Evolutionary conservation across 1,140 invertebrate species (phyloP), one percentile per base, ranked within the genome.

Genomic region (Hyles vespertilio): DNA sequence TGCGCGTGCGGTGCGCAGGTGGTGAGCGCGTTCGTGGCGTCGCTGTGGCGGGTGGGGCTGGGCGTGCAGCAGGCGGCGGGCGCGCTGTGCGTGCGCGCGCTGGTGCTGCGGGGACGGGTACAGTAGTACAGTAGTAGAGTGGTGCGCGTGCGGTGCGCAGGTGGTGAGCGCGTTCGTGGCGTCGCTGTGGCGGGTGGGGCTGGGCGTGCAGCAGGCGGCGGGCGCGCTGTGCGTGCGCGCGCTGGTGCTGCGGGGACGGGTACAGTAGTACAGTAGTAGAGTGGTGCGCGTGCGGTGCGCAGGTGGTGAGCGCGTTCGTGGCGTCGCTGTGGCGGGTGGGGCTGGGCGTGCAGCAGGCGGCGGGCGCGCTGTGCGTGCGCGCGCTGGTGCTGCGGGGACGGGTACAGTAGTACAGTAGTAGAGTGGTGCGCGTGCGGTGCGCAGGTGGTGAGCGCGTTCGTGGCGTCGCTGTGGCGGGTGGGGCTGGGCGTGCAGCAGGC

Each of bases 301-400:
- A 84, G 83, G 81, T 82, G 63, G 70, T 84, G 56, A 84, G 81
- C 8, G 71, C 76, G 10, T 84, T 81, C 69, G 51, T 87, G n/a
- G 69, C 77, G 7, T 87, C 84, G 3, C 70, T 87, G 40, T 65
- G 64, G 36, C 79, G 74, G 9, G 62, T 69, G 55, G 62, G 61
- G 9, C 53, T 84, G 67, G 58, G 59, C 3, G 77, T 72, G 43
- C 70, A 73, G 63, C 77, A 70, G 48, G 45, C 71, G 6, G 68
- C 59, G 10, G 74, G 65, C 0, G 80, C 77, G 66, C 63, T 76
- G 63, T 55, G 61, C 51, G 80, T 82, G 58, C 70, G 79, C 3
- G 62, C 81, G 55, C 70, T 83, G 9, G 75, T 80, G 53, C 66
- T 69, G 36, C 62, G 71, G 63, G n/a, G 61, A 0, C 63, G 81